Evolutionary conservation across 1,140 invertebrate species (phyloP), one percentile per base, ranked within the genome.

Genomic region (Scaptomyza montana): DNA sequence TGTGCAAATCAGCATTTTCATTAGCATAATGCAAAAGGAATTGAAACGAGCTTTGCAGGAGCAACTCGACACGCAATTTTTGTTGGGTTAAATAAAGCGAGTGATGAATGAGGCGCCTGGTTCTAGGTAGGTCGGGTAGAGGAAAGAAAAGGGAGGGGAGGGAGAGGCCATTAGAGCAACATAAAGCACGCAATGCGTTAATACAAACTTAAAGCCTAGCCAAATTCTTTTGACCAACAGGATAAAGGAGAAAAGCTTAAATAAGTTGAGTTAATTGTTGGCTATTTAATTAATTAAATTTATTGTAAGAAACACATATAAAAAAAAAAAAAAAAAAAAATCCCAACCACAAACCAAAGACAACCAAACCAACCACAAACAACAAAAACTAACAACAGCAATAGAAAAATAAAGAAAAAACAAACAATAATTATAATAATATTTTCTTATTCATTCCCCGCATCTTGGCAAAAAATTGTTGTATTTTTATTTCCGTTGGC

Each of bases 401-500:
- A 25, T 4, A 25, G 21, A 25, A 25, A 25, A 25, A 4, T 1
- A 25, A 25, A 25, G 3, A 4, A 25, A 25, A 21, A 21, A 21
- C 21, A 4, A 71, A 59, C n/a, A 50, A 64, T 36, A 6, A 57
- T 65, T 65, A 56, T 45, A 57, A 45, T 66, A 69, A 69, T 59
- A 49, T 61, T 61, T 49, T 39, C 25, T 49, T 62, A 28, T 61
- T 49, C 16, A n/a, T 21, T 3, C 9, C 13, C 9, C 50, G 16
- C 9, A 19, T n/a, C 39, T 28, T n/a, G 59, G 49, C 47, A 30
- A 57, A 50, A 74, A 78, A 86, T 16, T 72, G 54, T 70, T 62
- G 70, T 71, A 87, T 71, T 75, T 84, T 82, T 69, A 82, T 89
- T 89, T 86, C 82, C 82, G 82, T 63, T 76, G 80, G 78, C 78